Evolutionary conservation across 2,797 vertebrate species (phyloP), one percentile per base, ranked within the genome.

Genomic region (Limnodromus scolopaceus): DNA sequence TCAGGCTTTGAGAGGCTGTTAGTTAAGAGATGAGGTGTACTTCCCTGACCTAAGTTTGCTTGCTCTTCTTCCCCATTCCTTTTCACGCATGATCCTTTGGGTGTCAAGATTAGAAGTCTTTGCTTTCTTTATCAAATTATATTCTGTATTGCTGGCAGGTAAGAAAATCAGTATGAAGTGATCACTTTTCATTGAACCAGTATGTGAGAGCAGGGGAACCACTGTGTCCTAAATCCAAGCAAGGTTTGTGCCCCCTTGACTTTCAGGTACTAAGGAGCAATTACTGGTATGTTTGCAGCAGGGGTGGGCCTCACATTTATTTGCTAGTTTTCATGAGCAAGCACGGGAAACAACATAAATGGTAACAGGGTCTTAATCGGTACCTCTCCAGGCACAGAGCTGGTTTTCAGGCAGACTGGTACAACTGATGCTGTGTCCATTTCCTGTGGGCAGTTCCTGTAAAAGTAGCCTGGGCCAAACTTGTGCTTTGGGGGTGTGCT

Each of bases 381-480:
- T 15, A 49, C 11, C 2, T 28, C 16, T 13, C 18, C n/a, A 38
- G 65, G 71, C 34, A 72, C 16, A 38, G 32, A 38, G 9, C 18
- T 66, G 38, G 1, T 41, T 32, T 69, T 43, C 41, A 63, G 86
- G 38, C 51, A 61, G 63, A 16, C 10, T 34, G 17, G 23, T 14
- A 19, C 15, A 34, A 24, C 10, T 28, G 27, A 1, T 58, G 70
- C 25, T 75, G 48, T 88, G 36, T 34, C 41, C 6, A 0, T n/a
- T 60, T n/a, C 32, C 5, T 8, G 16, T 0, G 0, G 79, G 46
- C 13, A 53, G 19, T 7, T 45, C 1, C 0, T 43, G 36, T 38
- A 48, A 64, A 60, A 18, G 22, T 18, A 34, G 10, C 6, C 13
- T 25, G 41, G 43, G 24, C 36, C 27, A 34, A n/a, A 55, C 27